These are phyloP conservation scores for Hypotaenidia okinawae DNA, from an alignment of 2,797 vertebrate species.

Conservation along the genomic window DNA sequence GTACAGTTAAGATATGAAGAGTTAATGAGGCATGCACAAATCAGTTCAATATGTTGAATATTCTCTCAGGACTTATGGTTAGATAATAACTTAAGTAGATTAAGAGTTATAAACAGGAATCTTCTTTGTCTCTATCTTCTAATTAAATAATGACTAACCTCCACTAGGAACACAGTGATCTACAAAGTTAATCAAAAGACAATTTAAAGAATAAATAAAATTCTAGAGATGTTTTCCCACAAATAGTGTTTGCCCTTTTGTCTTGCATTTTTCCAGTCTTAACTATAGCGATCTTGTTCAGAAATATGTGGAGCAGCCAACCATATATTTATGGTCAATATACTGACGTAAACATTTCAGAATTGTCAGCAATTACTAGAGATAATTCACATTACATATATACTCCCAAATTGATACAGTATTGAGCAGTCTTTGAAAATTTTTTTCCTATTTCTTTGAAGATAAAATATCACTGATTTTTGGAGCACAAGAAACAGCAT, in stretches of 20 bases:
- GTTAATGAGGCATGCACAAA: conserved; percentile 44
- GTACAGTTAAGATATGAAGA: conserved; percentile 41
- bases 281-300: neutral
- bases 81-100: conserved; percentile 56
- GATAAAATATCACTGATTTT: neutral
- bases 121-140: conserved; percentile 28
- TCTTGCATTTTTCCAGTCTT: neutral
- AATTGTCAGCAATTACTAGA: neutral
- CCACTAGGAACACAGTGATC: neutral
- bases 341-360: neutral
- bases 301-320: neutral
- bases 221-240: neutral
- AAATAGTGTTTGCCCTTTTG: neutral
- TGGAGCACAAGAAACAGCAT: neutral
- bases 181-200: conserved; percentile 1
- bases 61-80: conserved; percentile 45
- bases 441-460: neutral
- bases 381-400: neutral
- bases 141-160: conserved; percentile 45
- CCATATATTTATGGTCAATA: neutral
- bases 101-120: conserved; percentile 47
- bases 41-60: conserved; percentile 49
- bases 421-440: neutral
- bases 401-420: neutral
- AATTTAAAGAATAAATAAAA: conserved; percentile 25